Evolutionary conservation across 1,140 invertebrate genomes (phyloP), one percentile per base, ranked within the genome.

Genomic region (Frieseomelitta varia): DNA sequence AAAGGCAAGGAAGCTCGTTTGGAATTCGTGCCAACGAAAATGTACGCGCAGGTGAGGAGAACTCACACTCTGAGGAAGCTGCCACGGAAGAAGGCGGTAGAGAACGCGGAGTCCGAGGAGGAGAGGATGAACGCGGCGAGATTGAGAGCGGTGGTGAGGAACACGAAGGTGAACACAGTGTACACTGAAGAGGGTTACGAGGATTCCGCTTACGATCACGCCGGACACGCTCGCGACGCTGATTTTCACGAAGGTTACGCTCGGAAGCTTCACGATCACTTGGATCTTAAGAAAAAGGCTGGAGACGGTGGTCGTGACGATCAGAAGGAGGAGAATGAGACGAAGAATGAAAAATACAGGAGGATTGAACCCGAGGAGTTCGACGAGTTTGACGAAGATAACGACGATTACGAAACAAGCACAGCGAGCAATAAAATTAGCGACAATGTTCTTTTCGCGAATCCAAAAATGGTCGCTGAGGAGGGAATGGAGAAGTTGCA

Each of bases 131-230:
- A 96, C 88, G 96, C 96, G 10, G 95, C 95, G 0, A 93, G 97
- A 84, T 93, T 97, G 55, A 94, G 95, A 67, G 96, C 97, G 94
- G 95, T 97, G 6, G 95, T 97, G 0, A 96, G 96, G 72, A 96
- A 97, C 87, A 95, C 96, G n/a, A 97, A 97, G 94, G 95, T 96
- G 6, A 97, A 97, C 91, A 97, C 96, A 2, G 95, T 97, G 12
- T 97, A 97, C 88, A 96, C 96, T 10, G 97, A 97, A 93, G 97
- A 97, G 95, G 97, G 97, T 0, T 97, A 97, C 86, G 97, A 97
- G 93, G 97, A 97, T 93, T 95, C 96, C 1, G 97, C 96, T 12
- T 97, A 97, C 88, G 97, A 97, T 92, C 97, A 97, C 89, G 97
- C 95, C 19, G 97, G 96, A 55, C 96, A 96, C 92, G 95, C 96